Base-by-base conservation (phyloP, 2,113 vertebrate genomes). In the Lepus europaeus region DNA sequence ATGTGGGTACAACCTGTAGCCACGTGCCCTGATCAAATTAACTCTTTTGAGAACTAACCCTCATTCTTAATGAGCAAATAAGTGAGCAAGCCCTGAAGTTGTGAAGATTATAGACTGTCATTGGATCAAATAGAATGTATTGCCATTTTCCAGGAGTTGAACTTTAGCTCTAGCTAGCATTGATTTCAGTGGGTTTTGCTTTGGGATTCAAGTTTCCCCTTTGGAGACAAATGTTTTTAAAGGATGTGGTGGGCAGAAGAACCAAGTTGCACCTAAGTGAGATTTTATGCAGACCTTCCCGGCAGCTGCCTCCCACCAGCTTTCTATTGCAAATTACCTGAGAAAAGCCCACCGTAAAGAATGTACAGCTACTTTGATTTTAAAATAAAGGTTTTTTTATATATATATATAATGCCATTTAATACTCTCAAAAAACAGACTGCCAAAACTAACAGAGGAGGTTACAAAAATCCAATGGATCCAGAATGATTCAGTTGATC, bases 251-350 rank as follows among this genome's bases (percentile, higher is more conserved):
- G 78, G 39, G 87, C 78, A 73, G 14, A 19, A 80, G 61, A 88
- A 61, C 51, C 61, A 39, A 1, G 2, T 72, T 13, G 36, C 25
- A 69, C 68, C 53, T 29, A 83, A 78, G 92, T 51, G 85, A 91
- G 88, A 88, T 78, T 77, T 97, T 94, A 91, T 85, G 72, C 76
- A 95, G 81, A 20, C 4, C 13, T 59, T 94, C 73, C n/a, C 33
- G 29, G 49, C 25, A 64, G 31, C 29, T 33, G 9, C 20, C 27
- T 2, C 68, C 69, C 31, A 3, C 33, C 11, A 25, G 9, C 72
- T 90, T 97, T 93, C 86, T 93, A n/a, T 66, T 95, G 74, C 84
- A 93, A 96, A 95, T 86, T 45, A 94, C 17, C 27, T 76, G 33
- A 68, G 64, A 56, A 25, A n/a, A 64, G 74, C 6, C 39, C 83